Base-by-base conservation (phyloP, 2,113 vertebrate species). In the Platycercus adscitus region DNA sequence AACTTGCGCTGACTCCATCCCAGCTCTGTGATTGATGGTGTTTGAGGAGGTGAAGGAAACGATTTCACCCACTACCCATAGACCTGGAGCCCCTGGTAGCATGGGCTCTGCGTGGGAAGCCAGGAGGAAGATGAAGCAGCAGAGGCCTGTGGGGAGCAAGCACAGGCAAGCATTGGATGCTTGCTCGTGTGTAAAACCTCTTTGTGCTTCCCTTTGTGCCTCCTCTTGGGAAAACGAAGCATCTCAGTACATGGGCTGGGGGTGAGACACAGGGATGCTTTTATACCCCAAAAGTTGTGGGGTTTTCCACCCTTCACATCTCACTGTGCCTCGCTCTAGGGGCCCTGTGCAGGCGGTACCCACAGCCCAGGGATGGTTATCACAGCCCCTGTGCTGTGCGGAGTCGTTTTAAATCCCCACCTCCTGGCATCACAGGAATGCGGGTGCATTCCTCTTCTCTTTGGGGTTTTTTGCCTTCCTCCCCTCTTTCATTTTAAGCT, bases 91-190 rank as follows among this genome's bases (percentile, higher is more conserved):
- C 41, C 33, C 43, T 4, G 6, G 37, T 2, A 29, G 43, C 37
- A 4, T 5, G 21, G 61, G 43, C 13, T 6, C 10, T 9, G 37
- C 9, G 2, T 46, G 60, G 72, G 73, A 29, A 0, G 31, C 0
- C 2, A 18, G 79, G n/a, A 35, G 35, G 69, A 61, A 20, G 52
- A 7, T 23, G 73, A 23, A 46, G 83, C 41, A 15, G 93, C 49
- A 21, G 35, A 21, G 35, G 8, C 9, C 66, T 33, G 13, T 3
- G 46, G 46, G 68, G 52, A 56, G 73, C 4, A 21, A 69, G 17
- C 5, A 1, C 0, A 0, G 69, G 44, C 1, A 2, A 7, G n/a
- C 0, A 0, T 8, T 56, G 12, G 33, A 58, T 25, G 31, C 26
- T n/a, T 72, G 41, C 5, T 16, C 16, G 4, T 4, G 4, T 9